A percentile compares a stretch with the other conserved stretches of the same genome.
Conservation (phyloP, 2,797 vertebrate genomes). For the Muraenolepis orangiensis region DNA sequence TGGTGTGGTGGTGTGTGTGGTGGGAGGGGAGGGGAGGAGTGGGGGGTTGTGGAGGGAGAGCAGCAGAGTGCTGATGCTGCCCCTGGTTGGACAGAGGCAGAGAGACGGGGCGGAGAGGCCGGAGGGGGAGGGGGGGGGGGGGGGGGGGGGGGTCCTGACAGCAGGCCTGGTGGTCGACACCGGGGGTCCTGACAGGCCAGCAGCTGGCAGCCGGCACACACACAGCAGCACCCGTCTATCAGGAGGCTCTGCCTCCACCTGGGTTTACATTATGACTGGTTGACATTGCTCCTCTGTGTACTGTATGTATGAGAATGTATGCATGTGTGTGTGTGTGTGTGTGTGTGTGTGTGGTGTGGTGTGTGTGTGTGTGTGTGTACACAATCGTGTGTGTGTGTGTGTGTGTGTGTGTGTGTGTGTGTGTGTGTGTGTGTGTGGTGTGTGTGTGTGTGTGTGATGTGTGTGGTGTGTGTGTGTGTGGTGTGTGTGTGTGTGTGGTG, state of each 20-base stretch:
- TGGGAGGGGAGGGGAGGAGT: not conserved
- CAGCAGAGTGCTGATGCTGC: not conserved
- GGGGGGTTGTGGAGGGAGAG: constrained; percentile 4
- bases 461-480: too few relatives aligned
- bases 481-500: not conserved
- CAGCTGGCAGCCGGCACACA: too few relatives aligned
- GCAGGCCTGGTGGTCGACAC: not conserved
- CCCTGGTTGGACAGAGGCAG: not conserved
- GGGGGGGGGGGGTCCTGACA: not conserved
- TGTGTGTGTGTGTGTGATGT: too few relatives aligned
- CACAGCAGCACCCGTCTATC: too few relatives aligned
- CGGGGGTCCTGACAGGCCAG: not conserved
- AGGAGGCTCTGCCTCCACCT: constrained; percentile 1
- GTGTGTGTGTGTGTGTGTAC: too few relatives aligned
- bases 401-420: not conserved
- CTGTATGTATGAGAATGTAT: constrained; percentile 22
- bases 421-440: not conserved
- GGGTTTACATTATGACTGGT: constrained; percentile 51
- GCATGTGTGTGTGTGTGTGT: not conserved
- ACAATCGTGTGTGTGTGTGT: not conserved
- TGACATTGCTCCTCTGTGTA: constrained; percentile 40
- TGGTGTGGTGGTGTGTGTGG: constrained; percentile 7
- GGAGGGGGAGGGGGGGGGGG: too few relatives aligned
- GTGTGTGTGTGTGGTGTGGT: too few relatives aligned
- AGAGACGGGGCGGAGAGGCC: too few relatives aligned